Evolutionary conservation across 53 echinoderm and acorn worm genomes (phyloP).

Genomic region (Echinometra lucunter): DNA sequence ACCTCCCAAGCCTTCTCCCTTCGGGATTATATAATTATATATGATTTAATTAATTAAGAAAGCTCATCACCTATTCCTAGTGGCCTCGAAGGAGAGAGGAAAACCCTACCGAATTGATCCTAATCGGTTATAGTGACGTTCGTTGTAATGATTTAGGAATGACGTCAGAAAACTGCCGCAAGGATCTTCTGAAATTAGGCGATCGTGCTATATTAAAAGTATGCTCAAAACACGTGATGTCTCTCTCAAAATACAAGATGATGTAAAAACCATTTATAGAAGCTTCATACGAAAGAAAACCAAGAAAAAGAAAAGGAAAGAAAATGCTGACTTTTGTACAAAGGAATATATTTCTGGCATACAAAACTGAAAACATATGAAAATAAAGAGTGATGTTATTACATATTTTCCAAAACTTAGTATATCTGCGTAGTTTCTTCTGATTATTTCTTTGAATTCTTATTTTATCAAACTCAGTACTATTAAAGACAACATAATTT

Average conservation of each 20-base stretch:
- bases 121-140: not conserved
- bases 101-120: constrained; percentile 10
- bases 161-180: not conserved
- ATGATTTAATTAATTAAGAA: not conserved
- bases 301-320: not conserved
- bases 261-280: too few species aligned
- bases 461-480: too few species aligned
- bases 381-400: too few species aligned
- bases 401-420: too few species aligned
- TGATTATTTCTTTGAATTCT: too few species aligned
- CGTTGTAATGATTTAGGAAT: not conserved
- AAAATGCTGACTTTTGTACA: not conserved
- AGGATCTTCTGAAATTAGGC: not conserved
- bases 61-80: not conserved
- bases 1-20: not conserved
- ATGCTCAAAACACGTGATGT: not conserved
- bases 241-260: not conserved
- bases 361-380: too few species aligned
- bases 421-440: too few species aligned
- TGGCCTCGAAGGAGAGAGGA: constrained; percentile 2
- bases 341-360: too few species aligned
- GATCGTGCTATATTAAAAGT: not conserved
- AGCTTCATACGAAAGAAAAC: too few species aligned
- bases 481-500: not conserved
- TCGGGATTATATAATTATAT: not conserved